Evolutionary conservation across 2,113 vertebrate genomes (phyloP).

Genomic region (Hydrolagus affinis): DNA sequence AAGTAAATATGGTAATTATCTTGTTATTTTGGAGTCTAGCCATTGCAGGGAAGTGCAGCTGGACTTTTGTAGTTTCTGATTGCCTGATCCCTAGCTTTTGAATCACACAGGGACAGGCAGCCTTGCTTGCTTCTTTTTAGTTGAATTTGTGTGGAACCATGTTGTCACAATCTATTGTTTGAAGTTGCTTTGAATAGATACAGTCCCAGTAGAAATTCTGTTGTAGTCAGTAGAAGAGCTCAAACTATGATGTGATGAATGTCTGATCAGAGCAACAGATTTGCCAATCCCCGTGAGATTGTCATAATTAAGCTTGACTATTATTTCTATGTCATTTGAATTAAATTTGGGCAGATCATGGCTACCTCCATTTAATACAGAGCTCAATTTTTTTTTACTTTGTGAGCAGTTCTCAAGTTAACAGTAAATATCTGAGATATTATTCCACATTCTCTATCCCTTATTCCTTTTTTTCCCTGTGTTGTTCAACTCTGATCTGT

Average conservation of each 20-base stretch:
- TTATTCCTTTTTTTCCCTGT: too few relatives aligned
- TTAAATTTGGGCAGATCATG: background rate
- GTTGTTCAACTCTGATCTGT: too few relatives aligned
- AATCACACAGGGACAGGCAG: background rate
- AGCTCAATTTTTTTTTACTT: background rate
- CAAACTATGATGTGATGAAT: background rate
- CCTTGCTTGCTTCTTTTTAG: background rate
- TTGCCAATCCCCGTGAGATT: background rate
- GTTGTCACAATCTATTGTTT: background rate
- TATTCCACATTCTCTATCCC: too few relatives aligned
- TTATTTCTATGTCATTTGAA: background rate
- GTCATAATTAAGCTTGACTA: background rate
- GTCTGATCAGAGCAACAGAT: background rate
- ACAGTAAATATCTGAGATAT: too few relatives aligned
- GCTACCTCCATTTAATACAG: background rate
- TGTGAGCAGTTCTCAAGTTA: background rate
- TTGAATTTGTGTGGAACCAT: background rate
- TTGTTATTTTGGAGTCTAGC: too few relatives aligned
- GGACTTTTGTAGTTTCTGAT: background rate
- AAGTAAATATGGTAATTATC: too few relatives aligned
- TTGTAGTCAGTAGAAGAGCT: background rate
- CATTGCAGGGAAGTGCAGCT: background rate
- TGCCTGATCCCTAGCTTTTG: background rate
- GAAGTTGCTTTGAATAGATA: background rate
- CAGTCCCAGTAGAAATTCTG: background rate